These are phyloP conservation scores for Aphidius ervi DNA, from an alignment of 1,140 invertebrate species.

Conservation along the genomic window DNA sequence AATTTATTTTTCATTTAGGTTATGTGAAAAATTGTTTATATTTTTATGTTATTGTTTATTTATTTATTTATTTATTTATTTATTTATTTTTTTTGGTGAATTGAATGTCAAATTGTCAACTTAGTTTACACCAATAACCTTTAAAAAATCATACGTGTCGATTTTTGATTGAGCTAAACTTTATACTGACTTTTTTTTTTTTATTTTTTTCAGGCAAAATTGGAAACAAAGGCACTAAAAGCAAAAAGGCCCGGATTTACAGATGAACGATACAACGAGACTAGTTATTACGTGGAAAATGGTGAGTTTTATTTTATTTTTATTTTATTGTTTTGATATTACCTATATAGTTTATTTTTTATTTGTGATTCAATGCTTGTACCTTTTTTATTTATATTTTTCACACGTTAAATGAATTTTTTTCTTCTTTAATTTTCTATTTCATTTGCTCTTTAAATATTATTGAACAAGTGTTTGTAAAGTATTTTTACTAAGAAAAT, in stretches of 20 bases:
- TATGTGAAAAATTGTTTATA: not conserved
- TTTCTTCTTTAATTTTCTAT: not conserved
- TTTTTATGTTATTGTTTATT: too few species aligned
- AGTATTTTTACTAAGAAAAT: too few species aligned
- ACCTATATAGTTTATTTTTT: conserved; percentile 3
- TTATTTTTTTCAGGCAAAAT: conserved; percentile 77
- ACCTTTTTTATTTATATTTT: not conserved
- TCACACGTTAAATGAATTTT: not conserved
- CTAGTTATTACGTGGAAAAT: conserved; percentile 95
- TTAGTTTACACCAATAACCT: not conserved
- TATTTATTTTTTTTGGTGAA: too few species aligned
- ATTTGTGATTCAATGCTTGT: not conserved
- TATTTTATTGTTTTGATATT: conserved; percentile 2
- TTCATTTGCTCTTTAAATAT: conserved; percentile 6
- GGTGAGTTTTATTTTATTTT: conserved; percentile 60
- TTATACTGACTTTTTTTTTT: conserved; percentile 39
- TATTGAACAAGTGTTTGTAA: not conserved
- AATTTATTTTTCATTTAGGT: not conserved
- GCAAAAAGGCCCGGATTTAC: conserved; percentile 89
- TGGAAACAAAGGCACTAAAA: conserved; percentile 89
- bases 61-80: too few species aligned
- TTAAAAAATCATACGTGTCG: too few species aligned
- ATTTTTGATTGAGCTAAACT: conserved; percentile 3
- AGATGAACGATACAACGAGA: conserved; percentile 89
- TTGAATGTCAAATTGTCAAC: too few species aligned